These are phyloP conservation scores for Anguilla rostrata DNA, from an alignment of 2,113 vertebrate species.

Conservation along the genomic window DNA sequence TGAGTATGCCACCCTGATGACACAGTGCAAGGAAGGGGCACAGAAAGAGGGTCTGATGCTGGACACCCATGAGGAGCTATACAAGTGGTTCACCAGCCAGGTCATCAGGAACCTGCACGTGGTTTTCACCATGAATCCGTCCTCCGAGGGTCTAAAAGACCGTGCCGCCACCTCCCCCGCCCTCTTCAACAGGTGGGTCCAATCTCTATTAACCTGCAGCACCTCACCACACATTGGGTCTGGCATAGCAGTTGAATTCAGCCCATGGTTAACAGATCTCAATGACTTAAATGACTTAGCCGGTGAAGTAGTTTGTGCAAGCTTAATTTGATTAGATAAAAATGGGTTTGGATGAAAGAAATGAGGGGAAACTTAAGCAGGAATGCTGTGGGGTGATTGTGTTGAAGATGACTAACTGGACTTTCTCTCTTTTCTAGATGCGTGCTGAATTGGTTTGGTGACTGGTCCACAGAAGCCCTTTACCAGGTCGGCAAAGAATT, in stretches of 20 bases:
- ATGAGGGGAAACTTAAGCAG: no score
- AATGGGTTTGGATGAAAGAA: background rate
- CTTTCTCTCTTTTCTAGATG: constrained; percentile 69
- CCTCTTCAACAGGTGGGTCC: constrained; percentile 90
- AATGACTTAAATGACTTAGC: no score
- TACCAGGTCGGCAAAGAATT: constrained; percentile 99
- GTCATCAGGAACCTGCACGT: constrained; percentile 98
- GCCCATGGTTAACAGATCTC: no score
- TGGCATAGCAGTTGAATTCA: background rate
- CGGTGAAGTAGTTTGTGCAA: no score
- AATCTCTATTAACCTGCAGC: background rate
- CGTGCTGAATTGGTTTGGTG: constrained; percentile 98
- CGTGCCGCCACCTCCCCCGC: constrained; percentile 95
- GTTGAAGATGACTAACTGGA: background rate
- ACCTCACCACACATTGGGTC: background rate
- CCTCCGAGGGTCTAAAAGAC: constrained; percentile 98
- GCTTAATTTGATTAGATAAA: no score
- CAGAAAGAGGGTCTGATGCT: constrained; percentile 98
- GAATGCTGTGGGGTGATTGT: background rate
- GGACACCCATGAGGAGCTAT: constrained; percentile 95
- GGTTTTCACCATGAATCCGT: constrained; percentile 99
- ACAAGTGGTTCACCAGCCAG: constrained; percentile 98
- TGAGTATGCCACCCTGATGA: constrained; percentile 97
- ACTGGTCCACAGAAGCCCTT: constrained; percentile 97
- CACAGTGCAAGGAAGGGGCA: constrained; percentile 96